A percentile compares a stretch with the other conserved stretches of the same genome.
Conservation (phyloP, 2,113 vertebrate genomes). For the Polyodon spathula region DNA sequence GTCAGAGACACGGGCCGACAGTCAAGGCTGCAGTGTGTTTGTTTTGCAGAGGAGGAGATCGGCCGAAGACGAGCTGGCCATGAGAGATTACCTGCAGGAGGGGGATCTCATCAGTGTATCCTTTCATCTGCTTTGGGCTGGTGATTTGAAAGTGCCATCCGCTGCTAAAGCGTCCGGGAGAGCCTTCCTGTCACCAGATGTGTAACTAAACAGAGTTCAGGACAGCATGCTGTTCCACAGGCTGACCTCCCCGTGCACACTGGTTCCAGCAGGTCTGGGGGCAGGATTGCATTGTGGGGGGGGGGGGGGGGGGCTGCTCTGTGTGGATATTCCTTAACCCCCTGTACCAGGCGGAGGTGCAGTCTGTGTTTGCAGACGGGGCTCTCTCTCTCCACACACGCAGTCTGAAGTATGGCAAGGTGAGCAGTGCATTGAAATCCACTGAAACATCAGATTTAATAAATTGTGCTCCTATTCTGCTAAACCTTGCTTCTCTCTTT, state of each 20-base stretch:
- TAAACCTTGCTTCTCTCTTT: slow-evolving; percentile 10
- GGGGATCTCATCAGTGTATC: slow-evolving; percentile 96
- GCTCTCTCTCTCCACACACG: slow-evolving; percentile 85
- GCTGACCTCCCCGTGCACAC: no score
- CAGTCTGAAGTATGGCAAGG: slow-evolving; percentile 94
- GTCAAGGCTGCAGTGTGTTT: neutral
- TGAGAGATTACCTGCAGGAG: slow-evolving; percentile 90
- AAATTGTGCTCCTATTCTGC: no score
- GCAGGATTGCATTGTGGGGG: neutral
- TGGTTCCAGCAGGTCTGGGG: neutral
- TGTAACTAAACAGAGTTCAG: no score
- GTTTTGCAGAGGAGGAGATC: slow-evolving; percentile 78
- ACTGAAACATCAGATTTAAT: no score
- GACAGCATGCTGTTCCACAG: no score
- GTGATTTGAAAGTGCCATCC: neutral
- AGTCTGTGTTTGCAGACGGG: slow-evolving; percentile 88
- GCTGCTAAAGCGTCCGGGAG: neutral
- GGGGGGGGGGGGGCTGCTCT: slow-evolving; percentile 20
- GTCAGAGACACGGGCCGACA: no score
- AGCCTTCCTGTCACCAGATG: neutral
- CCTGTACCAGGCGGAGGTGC: slow-evolving; percentile 78
- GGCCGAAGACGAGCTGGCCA: slow-evolving; percentile 87
- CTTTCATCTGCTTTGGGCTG: slow-evolving; percentile 11
- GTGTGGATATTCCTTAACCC: slow-evolving; percentile 41
- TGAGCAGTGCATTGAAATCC: slow-evolving; percentile 32